A percentile compares a stretch with the other conserved stretches of the same genome.
Conservation (phyloP, 2,797 vertebrate species). For the Poliocrania exsul region DNA sequence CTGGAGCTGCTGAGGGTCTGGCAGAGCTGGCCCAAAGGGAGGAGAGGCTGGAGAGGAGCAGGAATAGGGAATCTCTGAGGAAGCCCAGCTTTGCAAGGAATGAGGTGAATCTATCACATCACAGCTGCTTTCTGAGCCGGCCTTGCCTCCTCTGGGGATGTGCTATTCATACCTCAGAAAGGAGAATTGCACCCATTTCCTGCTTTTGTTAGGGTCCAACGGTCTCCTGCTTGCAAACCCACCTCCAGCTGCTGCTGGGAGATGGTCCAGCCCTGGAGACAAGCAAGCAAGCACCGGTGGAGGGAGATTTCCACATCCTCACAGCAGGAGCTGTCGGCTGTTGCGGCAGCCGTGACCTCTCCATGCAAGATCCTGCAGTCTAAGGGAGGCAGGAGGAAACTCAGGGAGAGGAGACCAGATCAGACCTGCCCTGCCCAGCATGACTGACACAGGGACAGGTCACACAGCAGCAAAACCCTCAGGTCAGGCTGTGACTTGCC, state of each 20-base stretch:
- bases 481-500: neutral
- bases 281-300: rapidly evolving
- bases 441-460: neutral
- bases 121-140: neutral
- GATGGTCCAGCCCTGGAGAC: neutral
- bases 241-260: neutral
- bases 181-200: neutral
- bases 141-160: neutral
- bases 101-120: neutral
- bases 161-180: neutral
- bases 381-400: neutral
- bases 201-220: neutral
- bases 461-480: neutral
- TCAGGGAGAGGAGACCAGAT: neutral
- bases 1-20: neutral
- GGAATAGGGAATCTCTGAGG: neutral
- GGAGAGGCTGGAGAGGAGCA: neutral
- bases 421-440: neutral
- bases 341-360: neutral
- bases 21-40: neutral
- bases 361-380: neutral
- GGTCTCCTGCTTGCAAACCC: neutral
- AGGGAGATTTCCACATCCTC: neutral
- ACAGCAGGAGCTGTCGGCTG: neutral
- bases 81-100: neutral